These are phyloP conservation scores for Urosaurus nigricauda DNA, from an alignment of 2,797 vertebrate species.

Conservation along the genomic window DNA sequence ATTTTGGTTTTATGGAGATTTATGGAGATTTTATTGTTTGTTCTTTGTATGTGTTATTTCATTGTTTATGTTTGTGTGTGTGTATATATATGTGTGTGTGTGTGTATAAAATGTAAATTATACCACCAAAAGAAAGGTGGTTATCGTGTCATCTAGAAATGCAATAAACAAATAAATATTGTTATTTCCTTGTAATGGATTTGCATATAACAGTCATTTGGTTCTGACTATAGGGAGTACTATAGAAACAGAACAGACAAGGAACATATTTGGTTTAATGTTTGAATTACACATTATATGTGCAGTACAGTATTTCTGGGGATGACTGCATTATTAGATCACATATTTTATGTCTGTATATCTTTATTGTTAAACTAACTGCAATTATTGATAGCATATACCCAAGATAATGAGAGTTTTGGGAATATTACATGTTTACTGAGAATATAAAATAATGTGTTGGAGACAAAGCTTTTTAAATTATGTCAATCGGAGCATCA, in stretches of 20 bases:
- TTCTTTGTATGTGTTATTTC: not conserved
- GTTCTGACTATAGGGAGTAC: not conserved
- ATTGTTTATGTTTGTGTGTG: not conserved
- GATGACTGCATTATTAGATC: not conserved
- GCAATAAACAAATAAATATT: not conserved
- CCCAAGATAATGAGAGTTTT: not conserved
- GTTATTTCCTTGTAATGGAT: not conserved
- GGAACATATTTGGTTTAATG: not conserved
- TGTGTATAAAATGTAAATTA: not conserved
- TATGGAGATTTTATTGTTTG: not conserved
- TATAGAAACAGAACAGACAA: not conserved
- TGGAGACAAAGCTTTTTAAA: not conserved
- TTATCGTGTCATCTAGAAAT: not conserved
- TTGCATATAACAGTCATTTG: conserved; percentile 8
- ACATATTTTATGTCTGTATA: not conserved
- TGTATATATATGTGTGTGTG: not conserved
- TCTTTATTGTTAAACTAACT: not conserved
- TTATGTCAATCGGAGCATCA: not conserved
- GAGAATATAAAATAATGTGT: not conserved
- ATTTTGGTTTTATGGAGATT: not conserved
- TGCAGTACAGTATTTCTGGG: not conserved
- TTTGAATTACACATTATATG: not conserved
- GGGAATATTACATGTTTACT: not conserved
- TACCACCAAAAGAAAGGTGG: not conserved
- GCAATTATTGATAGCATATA: not conserved